Conservation (phyloP, 2,888 invertebrate species). For the Scaptomyza parva region DNA sequence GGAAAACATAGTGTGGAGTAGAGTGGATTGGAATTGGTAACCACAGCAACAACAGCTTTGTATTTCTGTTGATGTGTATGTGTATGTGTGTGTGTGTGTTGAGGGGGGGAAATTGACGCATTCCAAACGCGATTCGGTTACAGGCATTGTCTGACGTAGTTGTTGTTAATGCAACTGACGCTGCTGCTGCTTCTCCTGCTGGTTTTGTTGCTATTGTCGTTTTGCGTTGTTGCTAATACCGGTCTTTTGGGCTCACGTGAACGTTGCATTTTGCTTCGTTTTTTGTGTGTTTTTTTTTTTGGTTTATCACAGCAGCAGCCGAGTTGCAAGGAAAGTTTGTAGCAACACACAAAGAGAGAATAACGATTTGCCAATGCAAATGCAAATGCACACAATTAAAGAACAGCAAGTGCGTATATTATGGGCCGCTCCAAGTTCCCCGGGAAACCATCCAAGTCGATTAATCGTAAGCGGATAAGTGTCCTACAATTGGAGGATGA, state of each 20-base stretch:
- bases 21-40: slow-evolving; percentile 45
- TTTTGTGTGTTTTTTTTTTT: slow-evolving; percentile 19
- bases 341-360: slow-evolving; percentile 27
- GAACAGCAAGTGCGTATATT: slow-evolving; percentile 57
- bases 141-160: slow-evolving; percentile 29
- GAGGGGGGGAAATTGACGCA: slow-evolving; percentile 70
- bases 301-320: slow-evolving; percentile 23
- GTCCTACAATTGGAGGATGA: slow-evolving; percentile 86
- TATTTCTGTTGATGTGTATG: slow-evolving; percentile 4
- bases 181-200: slow-evolving; percentile 37
- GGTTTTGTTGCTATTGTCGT: slow-evolving; percentile 45
- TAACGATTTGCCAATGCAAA: slow-evolving; percentile 53
- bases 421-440: slow-evolving; percentile 88
- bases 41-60: slow-evolving; percentile 46
- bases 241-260: slow-evolving; percentile 66
- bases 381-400: slow-evolving; percentile 64
- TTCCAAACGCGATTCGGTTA: slow-evolving; percentile 61
- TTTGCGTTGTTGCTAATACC: slow-evolving; percentile 61
- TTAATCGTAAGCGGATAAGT: slow-evolving; percentile 93
- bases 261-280: slow-evolving; percentile 40
- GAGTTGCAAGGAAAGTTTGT: slow-evolving; percentile 50
- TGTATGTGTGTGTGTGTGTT: slow-evolving; percentile 12
- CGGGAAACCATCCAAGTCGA: slow-evolving; percentile 94
- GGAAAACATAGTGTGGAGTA: slow-evolving; percentile 5
- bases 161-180: slow-evolving; percentile 26